Conservation (phyloP, 2,888 invertebrate species). For the Bellardia bayeri region DNA sequence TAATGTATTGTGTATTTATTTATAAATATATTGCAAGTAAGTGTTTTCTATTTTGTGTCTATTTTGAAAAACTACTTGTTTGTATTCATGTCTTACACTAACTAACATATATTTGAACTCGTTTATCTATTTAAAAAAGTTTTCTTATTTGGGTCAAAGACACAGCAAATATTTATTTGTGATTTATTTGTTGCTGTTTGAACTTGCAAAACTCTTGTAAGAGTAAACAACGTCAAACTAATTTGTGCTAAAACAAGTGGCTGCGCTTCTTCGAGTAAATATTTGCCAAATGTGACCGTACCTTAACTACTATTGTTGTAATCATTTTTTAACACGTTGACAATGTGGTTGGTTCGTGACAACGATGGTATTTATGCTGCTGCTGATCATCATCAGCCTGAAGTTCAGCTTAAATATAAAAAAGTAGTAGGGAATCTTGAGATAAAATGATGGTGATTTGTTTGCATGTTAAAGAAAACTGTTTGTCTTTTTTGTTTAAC, state of each 20-base stretch:
- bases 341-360: slow-evolving; percentile 22
- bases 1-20: slow-evolving; percentile 46
- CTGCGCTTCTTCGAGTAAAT: too few species aligned
- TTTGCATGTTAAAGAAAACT: neutral
- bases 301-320: slow-evolving; percentile 58
- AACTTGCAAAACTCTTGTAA: too few species aligned
- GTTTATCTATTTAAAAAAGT: too few species aligned
- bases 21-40: too few species aligned
- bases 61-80: slow-evolving; percentile 49
- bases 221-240: too few species aligned
- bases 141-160: too few species aligned
- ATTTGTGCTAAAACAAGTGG: too few species aligned
- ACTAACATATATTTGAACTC: too few species aligned
- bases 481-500: neutral
- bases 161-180: too few species aligned
- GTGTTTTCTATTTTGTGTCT: neutral
- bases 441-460: slow-evolving; percentile 3
- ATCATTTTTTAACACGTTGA: slow-evolving; percentile 45
- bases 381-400: slow-evolving; percentile 7
- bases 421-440: neutral
- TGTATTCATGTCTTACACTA: slow-evolving; percentile 54
- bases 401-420: neutral
- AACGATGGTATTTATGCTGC: neutral
- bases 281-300: too few species aligned
- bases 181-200: too few species aligned